phyloP scores from a whole-genome alignment of 2,113 vertebrate species.

The Nymphicus hollandicus region DNA sequence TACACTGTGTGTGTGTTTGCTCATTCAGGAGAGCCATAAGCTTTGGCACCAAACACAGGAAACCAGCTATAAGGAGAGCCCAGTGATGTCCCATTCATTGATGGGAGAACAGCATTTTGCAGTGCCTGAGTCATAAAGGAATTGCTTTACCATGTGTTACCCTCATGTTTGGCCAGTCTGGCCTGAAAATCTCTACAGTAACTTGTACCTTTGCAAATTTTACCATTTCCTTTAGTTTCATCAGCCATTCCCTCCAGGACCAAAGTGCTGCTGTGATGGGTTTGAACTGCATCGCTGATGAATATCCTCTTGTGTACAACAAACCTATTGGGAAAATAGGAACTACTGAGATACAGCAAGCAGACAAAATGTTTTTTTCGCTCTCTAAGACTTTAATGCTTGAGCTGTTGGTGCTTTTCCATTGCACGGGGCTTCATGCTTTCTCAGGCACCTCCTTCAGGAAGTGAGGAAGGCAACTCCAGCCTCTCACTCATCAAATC shows the following conservation, averaged over 20 bases:
- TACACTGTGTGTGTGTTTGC: background rate
- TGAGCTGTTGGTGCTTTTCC: background rate
- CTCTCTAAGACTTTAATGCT: background rate
- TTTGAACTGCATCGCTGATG: background rate
- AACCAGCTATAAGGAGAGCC: background rate
- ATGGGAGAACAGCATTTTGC: background rate
- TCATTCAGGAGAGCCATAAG: background rate
- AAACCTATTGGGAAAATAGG: background rate
- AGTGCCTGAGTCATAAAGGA: background rate
- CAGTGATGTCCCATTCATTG: background rate
- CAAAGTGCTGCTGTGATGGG: background rate
- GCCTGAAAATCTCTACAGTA: background rate
- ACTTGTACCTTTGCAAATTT: background rate
- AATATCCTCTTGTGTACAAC: background rate
- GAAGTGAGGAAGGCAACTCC: background rate
- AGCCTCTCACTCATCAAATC: background rate
- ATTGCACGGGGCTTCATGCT: accelerated
- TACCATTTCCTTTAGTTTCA: background rate
- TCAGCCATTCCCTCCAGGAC: background rate
- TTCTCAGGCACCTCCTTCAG: background rate
- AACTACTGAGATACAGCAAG: background rate
- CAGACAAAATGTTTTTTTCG: background rate
- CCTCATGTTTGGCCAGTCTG: background rate
- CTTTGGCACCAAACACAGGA: background rate
- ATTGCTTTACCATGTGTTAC: background rate